Conservation (phyloP, 2,888 invertebrate genomes). For the Rotaria macrura region DNA sequence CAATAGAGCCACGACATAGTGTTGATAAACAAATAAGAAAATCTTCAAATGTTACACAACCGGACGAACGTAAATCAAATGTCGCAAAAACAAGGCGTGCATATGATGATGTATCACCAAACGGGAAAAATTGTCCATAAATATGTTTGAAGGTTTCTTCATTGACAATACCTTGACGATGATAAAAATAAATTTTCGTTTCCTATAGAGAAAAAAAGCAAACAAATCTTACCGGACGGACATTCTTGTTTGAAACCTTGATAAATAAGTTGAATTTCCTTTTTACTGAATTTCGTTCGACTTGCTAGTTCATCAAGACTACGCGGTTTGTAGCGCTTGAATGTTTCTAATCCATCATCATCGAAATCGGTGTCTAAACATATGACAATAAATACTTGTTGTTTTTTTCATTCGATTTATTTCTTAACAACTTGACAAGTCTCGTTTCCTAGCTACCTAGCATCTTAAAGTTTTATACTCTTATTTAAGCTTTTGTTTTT, state of each 20-base stretch:
- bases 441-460: neutral
- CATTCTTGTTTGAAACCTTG: conserved; percentile 83
- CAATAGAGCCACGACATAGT: conserved; percentile 75
- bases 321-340: conserved; percentile 27
- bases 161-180: conserved; percentile 76
- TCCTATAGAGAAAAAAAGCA: neutral
- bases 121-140: conserved; percentile 90
- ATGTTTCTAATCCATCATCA: conserved; percentile 23
- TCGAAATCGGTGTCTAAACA: neutral
- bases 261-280: conserved; percentile 84
- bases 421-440: neutral
- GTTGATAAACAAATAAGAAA: conserved; percentile 85
- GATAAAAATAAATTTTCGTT: conserved; percentile 37
- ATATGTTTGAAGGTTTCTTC: conserved; percentile 91
- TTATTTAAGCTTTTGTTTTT: neutral
- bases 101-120: conserved; percentile 85
- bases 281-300: conserved; percentile 57
- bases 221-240: neutral
- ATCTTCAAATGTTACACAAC: conserved; percentile 81
- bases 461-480: neutral
- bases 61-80: conserved; percentile 80
- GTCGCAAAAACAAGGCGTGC: conserved; percentile 85
- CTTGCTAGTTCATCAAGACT: conserved; percentile 31
- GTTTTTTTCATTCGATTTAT: neutral
- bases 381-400: too few species aligned